Base-by-base conservation (phyloP, 2,888 invertebrate species). In the Germaria angustata region DNA sequence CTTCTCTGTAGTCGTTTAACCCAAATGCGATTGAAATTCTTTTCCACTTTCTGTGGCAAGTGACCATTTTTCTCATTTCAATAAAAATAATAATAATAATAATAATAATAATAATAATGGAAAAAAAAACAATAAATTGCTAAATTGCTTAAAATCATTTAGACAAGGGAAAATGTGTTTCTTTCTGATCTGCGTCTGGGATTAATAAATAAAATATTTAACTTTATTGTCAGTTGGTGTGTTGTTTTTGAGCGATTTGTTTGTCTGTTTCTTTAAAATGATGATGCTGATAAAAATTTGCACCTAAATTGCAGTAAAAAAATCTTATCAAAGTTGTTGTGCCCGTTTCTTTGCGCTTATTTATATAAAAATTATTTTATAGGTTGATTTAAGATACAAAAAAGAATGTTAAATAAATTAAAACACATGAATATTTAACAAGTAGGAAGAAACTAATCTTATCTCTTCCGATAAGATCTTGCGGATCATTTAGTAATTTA, bases 11-110 rank as follows among this genome's bases (percentile, higher is more conserved):
- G 53, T 57, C 36, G 22, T 65, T 28, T 68, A 32, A 61, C 69
- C 65, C 66, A 71, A 79, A 82, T 82, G 41, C 8, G n/a, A 13
- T 44, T 77, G 44, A 79, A 79, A 72, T 65, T 53, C 17, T 63
- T 63, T 63, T 32, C 24, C 24, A 22, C 34, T 39, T 68, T 32
- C 32, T 63, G 24, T 4, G 41, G 11, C 78, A 63, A 71, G 36
- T 73, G 11, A 17, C 22, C 6, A 15, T 80, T 73, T 78, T 49
- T 65, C 9, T 72, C 17, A 57, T 51, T 51, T 79, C 20, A 20
- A 44, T 61, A 61, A 59, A 15, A 41, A 41, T 28, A n/a, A 28
- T 32, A 51, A 20, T n/a, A 32, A n/a, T n/a, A n/a, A n/a, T n/a
- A n/a, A n/a, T n/a, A n/a, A n/a, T n/a, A n/a, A n/a, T n/a, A n/a